A percentile compares a stretch with the other conserved stretches of the same genome.
Evolutionary conservation across 2,113 vertebrate species (phyloP).

Genomic region (Labeo rohita): DNA sequence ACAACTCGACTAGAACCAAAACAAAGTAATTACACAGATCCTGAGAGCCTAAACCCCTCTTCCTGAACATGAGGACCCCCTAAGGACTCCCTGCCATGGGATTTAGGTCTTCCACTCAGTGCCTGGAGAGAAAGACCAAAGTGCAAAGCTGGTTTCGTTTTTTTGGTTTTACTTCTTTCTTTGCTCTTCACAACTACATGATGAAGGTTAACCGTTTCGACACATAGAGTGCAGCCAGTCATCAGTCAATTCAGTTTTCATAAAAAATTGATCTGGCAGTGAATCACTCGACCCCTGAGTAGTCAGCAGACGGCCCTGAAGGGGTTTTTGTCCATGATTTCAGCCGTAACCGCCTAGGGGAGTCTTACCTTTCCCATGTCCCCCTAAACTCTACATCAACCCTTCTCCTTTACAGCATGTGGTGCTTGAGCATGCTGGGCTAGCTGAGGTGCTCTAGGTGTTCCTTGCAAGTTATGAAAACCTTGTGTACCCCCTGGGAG

Average conservation of each 20-base stretch:
- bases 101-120: constrained; percentile 17
- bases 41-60: constrained; percentile 57
- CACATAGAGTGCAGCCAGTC: constrained; percentile 41
- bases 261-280: constrained; percentile 24
- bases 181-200: constrained; percentile 17
- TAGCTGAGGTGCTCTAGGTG: not conserved
- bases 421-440: constrained; percentile 8
- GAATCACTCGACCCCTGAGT: constrained; percentile 37
- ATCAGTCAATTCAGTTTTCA: constrained; percentile 44
- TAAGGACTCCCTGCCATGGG: constrained; percentile 46
- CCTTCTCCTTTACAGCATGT: constrained; percentile 25
- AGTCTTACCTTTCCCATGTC: constrained; percentile 56
- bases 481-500: not conserved
- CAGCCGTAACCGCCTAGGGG: constrained; percentile 36
- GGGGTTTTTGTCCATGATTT: constrained; percentile 50
- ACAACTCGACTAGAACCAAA: constrained; percentile 71
- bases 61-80: constrained; percentile 64
- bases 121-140: constrained; percentile 55
- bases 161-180: constrained; percentile 16
- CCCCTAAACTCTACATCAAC: constrained; percentile 22
- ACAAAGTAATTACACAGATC: constrained; percentile 70
- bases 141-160: constrained; percentile 55
- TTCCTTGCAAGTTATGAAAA: not conserved
- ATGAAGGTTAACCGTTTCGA: constrained; percentile 42
- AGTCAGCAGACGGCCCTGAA: not conserved